Evolutionary conservation across 2,113 vertebrate species (phyloP).

Genomic region (Aptenodytes patagonicus): DNA sequence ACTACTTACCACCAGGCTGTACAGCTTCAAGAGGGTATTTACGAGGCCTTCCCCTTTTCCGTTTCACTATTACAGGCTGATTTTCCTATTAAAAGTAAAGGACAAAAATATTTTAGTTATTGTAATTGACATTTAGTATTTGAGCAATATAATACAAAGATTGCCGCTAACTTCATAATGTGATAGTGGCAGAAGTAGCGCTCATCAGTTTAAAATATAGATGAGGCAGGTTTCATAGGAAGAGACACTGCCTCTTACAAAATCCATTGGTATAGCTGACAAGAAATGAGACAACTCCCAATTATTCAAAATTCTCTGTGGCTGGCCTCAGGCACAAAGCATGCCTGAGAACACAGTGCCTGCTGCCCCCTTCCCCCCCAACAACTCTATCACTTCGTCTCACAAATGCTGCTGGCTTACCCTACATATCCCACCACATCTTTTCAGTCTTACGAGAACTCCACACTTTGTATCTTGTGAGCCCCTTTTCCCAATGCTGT

Average conservation of each 20-base stretch:
- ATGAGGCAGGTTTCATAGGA: background rate
- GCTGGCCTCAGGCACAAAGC: background rate
- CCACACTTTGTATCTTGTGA: background rate
- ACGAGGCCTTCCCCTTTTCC: slow-evolving; percentile 78
- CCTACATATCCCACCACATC: background rate
- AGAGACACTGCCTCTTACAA: background rate
- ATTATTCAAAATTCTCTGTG: background rate
- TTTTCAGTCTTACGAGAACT: background rate
- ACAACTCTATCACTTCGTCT: background rate
- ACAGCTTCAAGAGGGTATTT: slow-evolving; percentile 73
- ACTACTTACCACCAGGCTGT: slow-evolving; percentile 68
- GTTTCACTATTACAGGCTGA: slow-evolving; percentile 71
- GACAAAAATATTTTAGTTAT: background rate
- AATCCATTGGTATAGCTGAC: background rate
- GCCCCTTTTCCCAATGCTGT: background rate
- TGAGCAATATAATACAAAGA: background rate
- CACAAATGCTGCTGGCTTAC: background rate
- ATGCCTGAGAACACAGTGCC: background rate
- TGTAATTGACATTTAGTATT: background rate
- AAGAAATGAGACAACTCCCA: background rate
- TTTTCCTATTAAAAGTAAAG: slow-evolving; percentile 53
- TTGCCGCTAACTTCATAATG: background rate
- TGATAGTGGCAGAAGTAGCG: background rate
- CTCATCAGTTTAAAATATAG: background rate
- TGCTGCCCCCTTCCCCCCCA: background rate